Evolutionary conservation across 2,888 invertebrate species (phyloP), one percentile per base, ranked within the genome.

Genomic region (Limnephilus rhombicus): DNA sequence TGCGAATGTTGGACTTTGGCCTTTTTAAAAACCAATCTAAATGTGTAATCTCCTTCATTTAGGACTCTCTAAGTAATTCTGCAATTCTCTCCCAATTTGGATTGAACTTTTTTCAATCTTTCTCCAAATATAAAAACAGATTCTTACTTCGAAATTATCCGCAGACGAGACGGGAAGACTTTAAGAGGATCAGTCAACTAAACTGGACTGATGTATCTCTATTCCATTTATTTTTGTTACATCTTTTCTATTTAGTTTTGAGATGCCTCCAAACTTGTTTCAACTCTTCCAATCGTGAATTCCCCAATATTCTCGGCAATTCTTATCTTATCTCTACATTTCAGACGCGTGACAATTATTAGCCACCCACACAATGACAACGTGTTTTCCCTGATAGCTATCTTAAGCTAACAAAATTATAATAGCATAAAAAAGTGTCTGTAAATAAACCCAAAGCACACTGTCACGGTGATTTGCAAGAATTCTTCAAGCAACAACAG

Each of bases 341-440:
- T 18, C 68, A 68, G 68, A 24, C 68, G 68, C 68, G 68, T 68
- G 68, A 68, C 68, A 68, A 68, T 68, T 68, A 68, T n/a, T 68
- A 68, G 68, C 68, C 68, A 68, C 68, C 68, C 68, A 68, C n/a
- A 68, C 68, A 68, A 68, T 68, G 68, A 68, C 68, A n/a, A 68
- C 68, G 68, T 68, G 68, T 68, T n/a, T 68, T 68, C 68, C 2
- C 24, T 9, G 68, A 68, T 68, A 24, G 68, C 24, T 68, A 68
- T 68, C 68, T 24, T n/a, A n/a, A 68, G 9, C 24, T 4, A 68
- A 68, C 68, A n/a, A 68, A 41, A 68, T 68, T 68, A 68, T 68
- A 68, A 68, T n/a, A 68, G 24, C 24, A 68, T 68, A 9, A 68
- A 68, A 68, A 68, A 68, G 68, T 68, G 68, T 68, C 68, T n/a